Evolutionary conservation across 2,113 vertebrate species (phyloP).

Genomic region (Dendrocopos noguchii): DNA sequence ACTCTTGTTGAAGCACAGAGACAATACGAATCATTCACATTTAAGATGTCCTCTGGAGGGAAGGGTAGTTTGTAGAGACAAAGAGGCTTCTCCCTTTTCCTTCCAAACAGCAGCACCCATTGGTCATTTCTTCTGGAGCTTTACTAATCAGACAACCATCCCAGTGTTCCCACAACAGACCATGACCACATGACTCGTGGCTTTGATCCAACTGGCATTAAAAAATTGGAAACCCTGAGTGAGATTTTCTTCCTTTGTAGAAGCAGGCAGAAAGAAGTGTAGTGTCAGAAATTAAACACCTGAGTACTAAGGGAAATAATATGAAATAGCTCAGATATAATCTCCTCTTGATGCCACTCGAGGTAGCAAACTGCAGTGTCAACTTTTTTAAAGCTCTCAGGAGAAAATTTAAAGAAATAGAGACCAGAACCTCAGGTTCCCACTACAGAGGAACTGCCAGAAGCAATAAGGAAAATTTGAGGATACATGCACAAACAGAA

Average conservation of each 20-base stretch:
- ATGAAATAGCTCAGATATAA: background rate
- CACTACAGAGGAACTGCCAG: background rate
- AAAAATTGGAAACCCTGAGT: background rate
- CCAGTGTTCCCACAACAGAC: background rate
- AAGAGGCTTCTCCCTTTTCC: background rate
- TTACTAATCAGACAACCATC: background rate
- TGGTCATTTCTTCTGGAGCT: background rate
- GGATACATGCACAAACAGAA: background rate
- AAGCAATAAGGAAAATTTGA: background rate
- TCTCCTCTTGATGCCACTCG: background rate
- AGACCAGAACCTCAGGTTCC: background rate
- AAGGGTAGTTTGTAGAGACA: background rate
- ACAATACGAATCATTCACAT: background rate
- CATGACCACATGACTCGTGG: background rate
- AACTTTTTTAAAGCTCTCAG: background rate
- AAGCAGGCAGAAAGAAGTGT: background rate
- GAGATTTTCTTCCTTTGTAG: background rate
- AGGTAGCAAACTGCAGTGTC: background rate
- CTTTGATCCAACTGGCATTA: background rate
- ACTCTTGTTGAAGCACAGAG: background rate
- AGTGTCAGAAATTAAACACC: background rate
- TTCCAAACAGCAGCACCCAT: background rate
- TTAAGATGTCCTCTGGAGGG: background rate
- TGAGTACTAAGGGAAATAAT: background rate
- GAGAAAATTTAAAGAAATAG: background rate